Percentiles rank a stretch among this genome's conserved stretches.
These are phyloP conservation scores for Rhinophrynus dorsalis DNA, from an alignment of 2,797 vertebrate genomes.

Conservation along the genomic window DNA sequence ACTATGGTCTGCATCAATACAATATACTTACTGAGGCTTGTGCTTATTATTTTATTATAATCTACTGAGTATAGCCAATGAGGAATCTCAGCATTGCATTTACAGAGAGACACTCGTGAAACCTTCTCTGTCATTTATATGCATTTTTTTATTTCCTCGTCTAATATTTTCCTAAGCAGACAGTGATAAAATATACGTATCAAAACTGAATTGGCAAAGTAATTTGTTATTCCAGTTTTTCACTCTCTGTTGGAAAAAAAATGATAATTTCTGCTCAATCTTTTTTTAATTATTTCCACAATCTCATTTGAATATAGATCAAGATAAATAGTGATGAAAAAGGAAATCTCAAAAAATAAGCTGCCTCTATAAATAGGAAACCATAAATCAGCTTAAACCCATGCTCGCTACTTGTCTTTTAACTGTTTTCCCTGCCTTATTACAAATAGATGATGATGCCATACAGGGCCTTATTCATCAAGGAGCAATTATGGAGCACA, in stretches of 20 bases:
- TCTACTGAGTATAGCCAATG: not conserved
- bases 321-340: conserved; percentile 23
- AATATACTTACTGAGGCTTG: not conserved
- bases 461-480: too few species aligned
- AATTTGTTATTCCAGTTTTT: conserved; percentile 21
- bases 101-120: not conserved
- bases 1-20: not conserved
- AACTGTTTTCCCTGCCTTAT: not conserved
- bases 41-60: not conserved
- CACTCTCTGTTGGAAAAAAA: not conserved
- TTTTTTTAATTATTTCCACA: conserved; percentile 19
- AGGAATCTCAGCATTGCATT: conserved; percentile 9
- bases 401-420: not conserved
- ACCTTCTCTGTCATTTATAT: conserved; percentile 25
- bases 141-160: conserved; percentile 39
- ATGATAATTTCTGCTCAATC: not conserved
- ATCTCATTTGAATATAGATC: conserved; percentile 5
- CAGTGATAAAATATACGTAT: conserved; percentile 33
- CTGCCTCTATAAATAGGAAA: not conserved
- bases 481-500: too few species aligned
- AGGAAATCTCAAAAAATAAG: conserved; percentile 12
- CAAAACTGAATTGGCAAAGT: not conserved
- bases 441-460: not conserved
- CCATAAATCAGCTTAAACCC: not conserved
- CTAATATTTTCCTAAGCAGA: conserved; percentile 41